Percentiles rank a stretch among this genome's conserved stretches.
These are phyloP conservation scores for Epinephelus lanceolatus DNA, from an alignment of 2,113 vertebrate species.

Conservation along the genomic window DNA sequence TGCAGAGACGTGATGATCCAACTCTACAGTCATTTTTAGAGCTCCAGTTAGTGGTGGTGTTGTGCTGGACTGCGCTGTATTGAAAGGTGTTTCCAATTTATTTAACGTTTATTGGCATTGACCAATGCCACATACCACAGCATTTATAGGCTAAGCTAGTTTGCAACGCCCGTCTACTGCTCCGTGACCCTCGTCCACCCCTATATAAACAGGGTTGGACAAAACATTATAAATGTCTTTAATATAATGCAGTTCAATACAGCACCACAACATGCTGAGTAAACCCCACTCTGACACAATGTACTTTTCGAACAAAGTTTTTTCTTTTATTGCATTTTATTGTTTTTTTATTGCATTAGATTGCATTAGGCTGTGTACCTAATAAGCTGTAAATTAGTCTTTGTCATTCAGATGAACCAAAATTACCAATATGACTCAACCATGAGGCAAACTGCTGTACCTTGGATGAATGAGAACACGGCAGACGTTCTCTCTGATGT, in stretches of 20 bases:
- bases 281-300: neutral
- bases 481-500: constrained; percentile 29
- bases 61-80: neutral
- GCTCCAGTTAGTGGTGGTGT: constrained; percentile 24
- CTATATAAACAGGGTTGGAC: constrained; percentile 22
- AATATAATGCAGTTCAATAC: constrained; percentile 19
- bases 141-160: constrained; percentile 40
- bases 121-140: constrained; percentile 57
- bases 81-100: constrained; percentile 50
- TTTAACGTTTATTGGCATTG: constrained; percentile 41
- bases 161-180: constrained; percentile 59
- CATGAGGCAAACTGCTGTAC: constrained; percentile 18
- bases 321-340: constrained; percentile 25
- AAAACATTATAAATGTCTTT: constrained; percentile 22
- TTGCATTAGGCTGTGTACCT: constrained; percentile 19
- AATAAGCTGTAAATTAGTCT: constrained; percentile 25
- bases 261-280: neutral
- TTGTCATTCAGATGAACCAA: constrained; percentile 23
- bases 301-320: neutral
- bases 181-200: constrained; percentile 3
- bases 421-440: constrained; percentile 14
- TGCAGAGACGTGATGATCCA: constrained; percentile 23
- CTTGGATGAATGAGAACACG: neutral
- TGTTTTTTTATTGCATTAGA: constrained; percentile 30
- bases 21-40: constrained; percentile 36